Base-by-base conservation (phyloP, 2,797 vertebrate species). In the Halcyon smyrnensis region DNA sequence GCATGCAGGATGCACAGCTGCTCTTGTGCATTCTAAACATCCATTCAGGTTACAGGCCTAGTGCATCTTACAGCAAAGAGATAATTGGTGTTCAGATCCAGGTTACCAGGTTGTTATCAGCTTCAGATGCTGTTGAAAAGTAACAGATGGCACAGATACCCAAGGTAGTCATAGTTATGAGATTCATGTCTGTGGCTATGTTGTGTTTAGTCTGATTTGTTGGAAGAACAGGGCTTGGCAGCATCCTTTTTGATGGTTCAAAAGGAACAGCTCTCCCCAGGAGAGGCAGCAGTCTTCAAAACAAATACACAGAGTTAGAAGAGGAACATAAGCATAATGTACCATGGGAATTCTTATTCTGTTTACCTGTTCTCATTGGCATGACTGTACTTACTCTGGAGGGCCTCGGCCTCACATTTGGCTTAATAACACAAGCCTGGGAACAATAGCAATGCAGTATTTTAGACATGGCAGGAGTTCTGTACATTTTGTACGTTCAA, bases 281-380 rank as follows among this genome's bases (percentile, higher is more conserved):
- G 91, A 90, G 77, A 93, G 77, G 43, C 50, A 69, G 48, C 87
- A 82, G 53, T 37, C 43, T 91, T 67, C 70, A 79, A 65, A 94
- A 57, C 74, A 84, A 89, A 81, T 73, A 77, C 5, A 24, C 20
- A 41, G 39, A 27, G 23, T 88, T 81, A 39, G 2, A 7, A 73
- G 65, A 71, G 48, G 73, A 84, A 17, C 56, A 25, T 15, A 79
- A 84, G 45, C 43, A 74, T 88, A 45, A 43, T 2, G 41, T 51
- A 75, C 36, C 69, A 23, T 71, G 79, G 82, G 50, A 88, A 62
- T 86, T 88, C 48, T 81, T 84, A 39, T 88, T 64, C 53, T 84
- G n/a, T 95, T 89, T 81, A 73, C 43, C 76, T 91, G 57, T 84
- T 90, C 80, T 91, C 77, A 54, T 69, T 86, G 67, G 60, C 43